Evolutionary conservation across 2,113 vertebrate genomes (phyloP).

Genomic region (Malurus elegans): DNA sequence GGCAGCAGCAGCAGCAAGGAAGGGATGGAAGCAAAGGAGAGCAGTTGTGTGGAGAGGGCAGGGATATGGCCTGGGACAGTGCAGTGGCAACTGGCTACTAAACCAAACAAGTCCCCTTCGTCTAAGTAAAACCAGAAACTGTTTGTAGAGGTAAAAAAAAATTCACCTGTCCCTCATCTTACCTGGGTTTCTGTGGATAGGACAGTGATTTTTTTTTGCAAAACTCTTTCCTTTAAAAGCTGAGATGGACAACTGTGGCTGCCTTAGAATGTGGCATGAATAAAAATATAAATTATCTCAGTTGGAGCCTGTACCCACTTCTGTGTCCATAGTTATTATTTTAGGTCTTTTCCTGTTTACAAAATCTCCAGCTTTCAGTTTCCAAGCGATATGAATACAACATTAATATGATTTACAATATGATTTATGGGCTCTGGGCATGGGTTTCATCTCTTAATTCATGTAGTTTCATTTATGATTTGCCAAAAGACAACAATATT

Average conservation of each 20-base stretch:
- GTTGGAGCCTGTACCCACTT: background rate
- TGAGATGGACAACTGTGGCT: background rate
- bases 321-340: background rate
- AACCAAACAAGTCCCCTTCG: background rate
- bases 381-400: background rate
- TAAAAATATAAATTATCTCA: background rate
- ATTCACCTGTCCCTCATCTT: background rate
- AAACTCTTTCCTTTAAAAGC: background rate
- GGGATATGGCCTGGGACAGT: accelerated
- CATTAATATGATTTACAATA: background rate
- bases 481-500: background rate
- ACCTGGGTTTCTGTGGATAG: background rate
- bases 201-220: background rate
- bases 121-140: background rate
- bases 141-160: background rate
- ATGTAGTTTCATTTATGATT: background rate
- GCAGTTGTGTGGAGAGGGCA: background rate
- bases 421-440: background rate
- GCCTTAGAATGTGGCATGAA: background rate
- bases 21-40: background rate
- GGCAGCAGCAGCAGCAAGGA: background rate
- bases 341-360: background rate
- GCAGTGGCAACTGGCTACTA: background rate
- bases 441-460: background rate
- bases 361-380: background rate